Evolutionary conservation across 2,113 vertebrate genomes (phyloP).

Genomic region (Phylloscopus trochilus): DNA sequence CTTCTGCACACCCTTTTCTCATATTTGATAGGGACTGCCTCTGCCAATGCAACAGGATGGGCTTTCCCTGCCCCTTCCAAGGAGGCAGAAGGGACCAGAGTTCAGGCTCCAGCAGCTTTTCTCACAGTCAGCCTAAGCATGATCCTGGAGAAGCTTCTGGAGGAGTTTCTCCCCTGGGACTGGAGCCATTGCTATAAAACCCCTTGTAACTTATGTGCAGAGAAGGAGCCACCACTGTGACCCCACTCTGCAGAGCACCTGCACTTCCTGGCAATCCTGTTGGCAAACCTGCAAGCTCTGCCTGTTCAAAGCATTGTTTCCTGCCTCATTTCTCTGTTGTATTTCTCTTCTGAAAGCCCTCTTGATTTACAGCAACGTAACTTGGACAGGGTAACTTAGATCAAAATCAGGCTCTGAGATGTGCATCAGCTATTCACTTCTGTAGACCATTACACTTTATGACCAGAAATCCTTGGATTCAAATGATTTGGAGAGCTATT

Average conservation of each 20-base stretch:
- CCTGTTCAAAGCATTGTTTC: background rate
- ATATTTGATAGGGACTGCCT: rapidly evolving
- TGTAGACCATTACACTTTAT: background rate
- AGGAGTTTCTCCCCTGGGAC: background rate
- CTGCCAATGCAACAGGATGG: background rate
- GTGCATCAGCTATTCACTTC: background rate
- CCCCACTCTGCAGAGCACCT: background rate
- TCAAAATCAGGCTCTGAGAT: background rate
- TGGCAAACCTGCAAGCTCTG: background rate
- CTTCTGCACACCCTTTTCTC: background rate
- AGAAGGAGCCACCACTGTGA: background rate
- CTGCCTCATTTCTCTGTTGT: background rate
- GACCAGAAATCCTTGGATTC: background rate
- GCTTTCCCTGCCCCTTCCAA: background rate
- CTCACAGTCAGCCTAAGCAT: background rate
- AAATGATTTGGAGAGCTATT: background rate
- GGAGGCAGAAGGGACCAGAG: background rate
- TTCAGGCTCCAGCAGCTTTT: background rate
- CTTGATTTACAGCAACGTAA: background rate
- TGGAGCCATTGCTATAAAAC: background rate
- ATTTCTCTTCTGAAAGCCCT: background rate
- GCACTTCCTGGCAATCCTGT: background rate
- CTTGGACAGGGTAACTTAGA: background rate
- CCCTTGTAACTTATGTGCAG: background rate
- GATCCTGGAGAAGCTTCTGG: background rate